Evolutionary conservation across 2,888 invertebrate genomes (phyloP).

Genomic region (Drosophila setosimentum): DNA sequence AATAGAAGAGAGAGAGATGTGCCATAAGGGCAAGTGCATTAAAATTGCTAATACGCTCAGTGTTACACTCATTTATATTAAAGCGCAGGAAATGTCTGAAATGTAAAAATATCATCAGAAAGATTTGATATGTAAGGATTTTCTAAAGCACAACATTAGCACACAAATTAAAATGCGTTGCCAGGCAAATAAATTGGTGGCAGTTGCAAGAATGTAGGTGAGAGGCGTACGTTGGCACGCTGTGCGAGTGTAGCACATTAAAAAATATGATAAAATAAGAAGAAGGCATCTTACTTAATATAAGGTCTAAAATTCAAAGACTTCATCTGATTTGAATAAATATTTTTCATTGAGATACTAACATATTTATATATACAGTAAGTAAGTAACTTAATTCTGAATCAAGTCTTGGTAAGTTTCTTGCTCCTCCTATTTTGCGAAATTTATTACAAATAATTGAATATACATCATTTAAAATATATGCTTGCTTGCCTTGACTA

Average conservation of each 20-base stretch:
- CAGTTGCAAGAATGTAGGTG: neutral
- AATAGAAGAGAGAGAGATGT: constrained; percentile 6
- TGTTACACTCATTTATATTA: constrained; percentile 41
- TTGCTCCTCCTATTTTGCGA: neutral
- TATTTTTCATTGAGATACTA: neutral
- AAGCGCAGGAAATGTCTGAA: constrained; percentile 13
- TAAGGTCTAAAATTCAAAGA: neutral
- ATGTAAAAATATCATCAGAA: constrained; percentile 23
- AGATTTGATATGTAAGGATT: constrained; percentile 32
- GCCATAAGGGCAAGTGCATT: constrained; percentile 65
- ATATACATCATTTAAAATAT: neutral
- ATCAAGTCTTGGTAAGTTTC: neutral
- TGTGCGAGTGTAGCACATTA: neutral
- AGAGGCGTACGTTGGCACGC: neutral
- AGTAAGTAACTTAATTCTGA: neutral
- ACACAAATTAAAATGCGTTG: constrained; percentile 51
- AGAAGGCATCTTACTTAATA: neutral
- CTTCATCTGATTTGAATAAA: neutral
- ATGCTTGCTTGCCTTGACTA: neutral
- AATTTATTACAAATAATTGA: neutral
- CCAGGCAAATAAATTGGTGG: constrained; percentile 13
- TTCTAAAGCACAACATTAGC: constrained; percentile 44
- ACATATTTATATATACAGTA: too few relatives aligned
- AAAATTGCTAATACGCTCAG: constrained; percentile 68
- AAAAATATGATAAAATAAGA: constrained; percentile 8